Conservation (phyloP, 2,888 invertebrate species). For the Leucoma salicis region DNA sequence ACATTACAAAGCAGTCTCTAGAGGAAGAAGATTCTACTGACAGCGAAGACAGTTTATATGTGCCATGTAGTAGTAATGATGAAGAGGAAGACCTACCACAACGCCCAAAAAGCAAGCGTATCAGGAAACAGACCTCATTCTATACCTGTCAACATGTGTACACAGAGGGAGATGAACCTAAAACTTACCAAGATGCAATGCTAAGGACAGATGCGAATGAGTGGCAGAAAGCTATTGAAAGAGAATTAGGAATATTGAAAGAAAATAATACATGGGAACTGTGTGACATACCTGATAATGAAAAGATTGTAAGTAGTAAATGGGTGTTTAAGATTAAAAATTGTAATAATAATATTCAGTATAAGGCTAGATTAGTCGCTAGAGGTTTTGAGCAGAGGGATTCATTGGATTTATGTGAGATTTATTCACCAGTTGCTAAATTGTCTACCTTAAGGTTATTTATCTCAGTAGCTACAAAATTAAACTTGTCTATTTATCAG, state of each 20-base stretch:
- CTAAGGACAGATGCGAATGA: not conserved
- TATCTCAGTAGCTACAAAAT: not conserved
- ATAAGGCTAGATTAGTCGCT: not conserved
- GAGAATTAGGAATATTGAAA: not conserved
- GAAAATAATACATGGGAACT: not conserved
- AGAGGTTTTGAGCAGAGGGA: not conserved
- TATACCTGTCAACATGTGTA: not conserved
- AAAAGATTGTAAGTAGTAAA: conserved; percentile 11
- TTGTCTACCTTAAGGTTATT: conserved; percentile 1
- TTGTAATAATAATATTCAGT: conserved; percentile 4
- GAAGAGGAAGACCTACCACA: not conserved
- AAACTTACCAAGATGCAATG: not conserved
- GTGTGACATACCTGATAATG: not conserved
- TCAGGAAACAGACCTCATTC: not conserved
- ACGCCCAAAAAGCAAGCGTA: not conserved
- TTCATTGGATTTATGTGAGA: not conserved
- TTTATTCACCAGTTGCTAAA: conserved; percentile 12
- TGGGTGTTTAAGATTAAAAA: conserved; percentile 28
- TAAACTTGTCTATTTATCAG: conserved; percentile 3
- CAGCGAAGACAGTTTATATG: conserved; percentile 4
- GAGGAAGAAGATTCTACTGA: too few relatives aligned
- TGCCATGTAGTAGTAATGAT: conserved; percentile 1
- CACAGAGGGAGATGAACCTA: not conserved
- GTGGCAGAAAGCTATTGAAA: not conserved
- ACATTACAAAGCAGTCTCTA: not conserved